Evolutionary conservation across 2,113 vertebrate species (phyloP).

Genomic region (Crotalus viridis): DNA sequence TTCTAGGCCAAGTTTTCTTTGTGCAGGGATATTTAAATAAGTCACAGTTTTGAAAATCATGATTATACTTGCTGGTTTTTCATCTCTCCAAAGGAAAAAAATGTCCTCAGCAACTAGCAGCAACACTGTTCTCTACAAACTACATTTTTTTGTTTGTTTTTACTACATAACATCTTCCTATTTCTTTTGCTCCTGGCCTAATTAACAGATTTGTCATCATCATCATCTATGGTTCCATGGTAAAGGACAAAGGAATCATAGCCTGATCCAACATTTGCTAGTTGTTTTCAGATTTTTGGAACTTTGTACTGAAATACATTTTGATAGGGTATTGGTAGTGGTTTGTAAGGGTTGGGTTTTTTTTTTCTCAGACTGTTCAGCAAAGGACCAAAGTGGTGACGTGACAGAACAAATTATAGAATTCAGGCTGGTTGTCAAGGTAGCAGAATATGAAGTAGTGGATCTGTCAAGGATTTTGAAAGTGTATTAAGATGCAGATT

Average conservation of each 20-base stretch:
- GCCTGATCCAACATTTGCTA: background rate
- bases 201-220: background rate
- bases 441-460: slow-evolving; percentile 25
- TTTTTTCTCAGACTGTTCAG: background rate
- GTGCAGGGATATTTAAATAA: background rate
- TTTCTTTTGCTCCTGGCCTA: background rate
- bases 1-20: background rate
- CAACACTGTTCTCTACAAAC: background rate
- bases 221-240: background rate
- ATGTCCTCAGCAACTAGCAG: background rate
- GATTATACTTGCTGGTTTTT: background rate
- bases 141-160: too few relatives aligned
- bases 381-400: background rate
- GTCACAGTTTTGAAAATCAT: background rate
- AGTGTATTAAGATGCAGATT: slow-evolving; percentile 35
- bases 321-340: background rate
- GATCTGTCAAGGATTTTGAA: slow-evolving; percentile 20
- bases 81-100: background rate
- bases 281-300: background rate
- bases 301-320: background rate
- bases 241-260: background rate
- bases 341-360: background rate
- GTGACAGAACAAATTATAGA: slow-evolving; percentile 22
- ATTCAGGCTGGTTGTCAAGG: slow-evolving; percentile 26
- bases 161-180: background rate